Conservation (phyloP, 2,113 vertebrate species). For the Aspiorhynchus laticeps region DNA sequence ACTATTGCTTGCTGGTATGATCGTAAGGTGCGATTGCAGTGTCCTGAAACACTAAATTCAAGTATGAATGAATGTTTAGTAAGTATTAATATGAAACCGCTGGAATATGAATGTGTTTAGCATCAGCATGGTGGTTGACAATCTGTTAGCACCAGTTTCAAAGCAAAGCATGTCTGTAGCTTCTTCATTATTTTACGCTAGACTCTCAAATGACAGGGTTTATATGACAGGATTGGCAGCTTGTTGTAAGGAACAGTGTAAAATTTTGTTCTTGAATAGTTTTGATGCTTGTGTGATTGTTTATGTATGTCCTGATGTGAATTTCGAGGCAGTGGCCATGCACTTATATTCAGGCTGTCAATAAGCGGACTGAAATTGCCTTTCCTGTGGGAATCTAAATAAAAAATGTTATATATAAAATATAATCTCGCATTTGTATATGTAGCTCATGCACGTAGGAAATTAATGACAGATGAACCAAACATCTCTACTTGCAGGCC, state of each 20-base stretch:
- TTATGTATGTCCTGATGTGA: conserved; percentile 52
- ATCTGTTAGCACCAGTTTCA: conserved; percentile 33
- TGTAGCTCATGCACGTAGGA: neutral
- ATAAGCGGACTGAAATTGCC: conserved; percentile 46
- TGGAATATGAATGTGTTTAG: conserved; percentile 10
- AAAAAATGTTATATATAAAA: conserved; percentile 61
- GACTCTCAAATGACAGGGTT: neutral
- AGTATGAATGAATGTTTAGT: neutral
- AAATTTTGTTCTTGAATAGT: neutral
- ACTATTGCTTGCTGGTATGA: neutral
- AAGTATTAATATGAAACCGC: neutral
- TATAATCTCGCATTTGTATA: neutral
- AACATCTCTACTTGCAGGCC: neutral
- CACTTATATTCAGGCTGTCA: conserved; percentile 58
- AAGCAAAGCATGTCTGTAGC: conserved; percentile 41
- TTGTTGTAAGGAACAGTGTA: neutral
- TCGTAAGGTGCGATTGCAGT: neutral
- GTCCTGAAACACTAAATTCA: neutral
- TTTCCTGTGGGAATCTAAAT: conserved; percentile 53
- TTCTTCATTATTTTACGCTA: neutral
- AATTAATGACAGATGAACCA: neutral
- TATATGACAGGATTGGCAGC: neutral
- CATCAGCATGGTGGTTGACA: neutral
- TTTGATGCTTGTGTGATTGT: conserved; percentile 45
- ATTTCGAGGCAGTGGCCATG: conserved; percentile 43